Conservation (phyloP, 2,888 invertebrate genomes). For the Heliconius ismenius region DNA sequence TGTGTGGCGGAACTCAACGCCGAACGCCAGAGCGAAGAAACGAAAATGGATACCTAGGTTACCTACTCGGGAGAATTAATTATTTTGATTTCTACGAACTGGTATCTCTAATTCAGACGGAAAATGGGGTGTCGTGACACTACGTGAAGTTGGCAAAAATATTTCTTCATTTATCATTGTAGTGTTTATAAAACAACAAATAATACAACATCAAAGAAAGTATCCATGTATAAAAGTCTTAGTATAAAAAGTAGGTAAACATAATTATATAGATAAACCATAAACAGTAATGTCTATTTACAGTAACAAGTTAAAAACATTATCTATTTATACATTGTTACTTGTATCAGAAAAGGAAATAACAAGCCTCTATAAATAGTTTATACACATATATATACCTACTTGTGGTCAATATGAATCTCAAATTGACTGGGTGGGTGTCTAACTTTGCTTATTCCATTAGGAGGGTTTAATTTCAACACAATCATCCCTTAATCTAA, state of each 20-base stretch:
- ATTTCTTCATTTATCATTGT: too few relatives aligned
- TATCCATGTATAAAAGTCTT: too few relatives aligned
- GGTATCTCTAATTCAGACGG: too few relatives aligned
- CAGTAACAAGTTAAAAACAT: not conserved
- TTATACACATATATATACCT: slow-evolving; percentile 3
- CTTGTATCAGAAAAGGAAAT: not conserved
- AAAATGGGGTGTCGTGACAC: too few relatives aligned
- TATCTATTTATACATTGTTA: not conserved
- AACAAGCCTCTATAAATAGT: slow-evolving; percentile 5
- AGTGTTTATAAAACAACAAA: too few relatives aligned
- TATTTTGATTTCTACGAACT: too few relatives aligned
- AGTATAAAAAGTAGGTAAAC: not conserved
- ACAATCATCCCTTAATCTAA: slow-evolving; percentile 21
- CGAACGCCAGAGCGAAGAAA: too few relatives aligned
- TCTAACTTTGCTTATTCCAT: slow-evolving; percentile 27
- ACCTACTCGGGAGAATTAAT: too few relatives aligned
- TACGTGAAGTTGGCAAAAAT: too few relatives aligned
- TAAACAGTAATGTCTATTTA: not conserved
- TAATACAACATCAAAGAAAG: not conserved
- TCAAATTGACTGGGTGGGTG: slow-evolving; percentile 19
- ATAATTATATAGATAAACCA: not conserved
- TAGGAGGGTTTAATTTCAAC: slow-evolving; percentile 27
- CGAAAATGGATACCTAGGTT: too few relatives aligned
- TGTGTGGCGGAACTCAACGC: too few relatives aligned
- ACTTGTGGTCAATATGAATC: not conserved